A percentile compares a stretch with the other conserved stretches of the same genome.
Conservation (phyloP, 2,113 vertebrate genomes). For the Xiphophorus maculatus region DNA sequence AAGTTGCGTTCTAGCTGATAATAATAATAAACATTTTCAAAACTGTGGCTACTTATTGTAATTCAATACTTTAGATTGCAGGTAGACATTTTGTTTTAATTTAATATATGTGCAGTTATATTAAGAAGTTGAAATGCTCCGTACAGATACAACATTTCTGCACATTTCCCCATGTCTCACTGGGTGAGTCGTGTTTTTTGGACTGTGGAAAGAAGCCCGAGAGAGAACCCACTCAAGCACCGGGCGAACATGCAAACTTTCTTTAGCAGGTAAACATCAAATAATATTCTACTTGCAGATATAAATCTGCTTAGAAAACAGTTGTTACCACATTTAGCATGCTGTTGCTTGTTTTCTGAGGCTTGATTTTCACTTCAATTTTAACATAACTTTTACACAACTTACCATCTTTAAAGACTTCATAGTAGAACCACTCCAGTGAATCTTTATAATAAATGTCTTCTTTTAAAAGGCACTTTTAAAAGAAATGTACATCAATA, state of each 20-base stretch:
- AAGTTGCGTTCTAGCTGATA: too few species aligned
- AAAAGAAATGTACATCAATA: slow-evolving; percentile 55
- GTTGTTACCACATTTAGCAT: not conserved
- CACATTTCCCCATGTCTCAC: too few species aligned
- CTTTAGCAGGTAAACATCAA: not conserved
- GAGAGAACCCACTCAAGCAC: too few species aligned
- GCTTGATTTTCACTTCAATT: not conserved
- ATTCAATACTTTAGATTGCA: too few species aligned
- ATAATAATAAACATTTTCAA: too few species aligned
- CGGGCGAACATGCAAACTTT: not conserved
- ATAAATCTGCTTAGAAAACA: not conserved
- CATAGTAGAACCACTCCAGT: not conserved
- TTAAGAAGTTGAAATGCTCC: too few species aligned
- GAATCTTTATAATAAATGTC: not conserved
- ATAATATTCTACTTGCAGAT: not conserved
- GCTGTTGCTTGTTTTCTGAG: not conserved
- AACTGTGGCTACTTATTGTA: too few species aligned
- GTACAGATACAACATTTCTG: too few species aligned
- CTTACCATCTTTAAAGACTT: not conserved
- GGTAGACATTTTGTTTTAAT: too few species aligned
- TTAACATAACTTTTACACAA: not conserved
- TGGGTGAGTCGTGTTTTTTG: too few species aligned
- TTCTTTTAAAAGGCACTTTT: not conserved
- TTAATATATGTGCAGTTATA: too few species aligned
- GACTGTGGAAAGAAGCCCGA: too few species aligned